phyloP scores from a whole-genome alignment of 2,113 vertebrate species.

The Bungarus multicinctus region DNA sequence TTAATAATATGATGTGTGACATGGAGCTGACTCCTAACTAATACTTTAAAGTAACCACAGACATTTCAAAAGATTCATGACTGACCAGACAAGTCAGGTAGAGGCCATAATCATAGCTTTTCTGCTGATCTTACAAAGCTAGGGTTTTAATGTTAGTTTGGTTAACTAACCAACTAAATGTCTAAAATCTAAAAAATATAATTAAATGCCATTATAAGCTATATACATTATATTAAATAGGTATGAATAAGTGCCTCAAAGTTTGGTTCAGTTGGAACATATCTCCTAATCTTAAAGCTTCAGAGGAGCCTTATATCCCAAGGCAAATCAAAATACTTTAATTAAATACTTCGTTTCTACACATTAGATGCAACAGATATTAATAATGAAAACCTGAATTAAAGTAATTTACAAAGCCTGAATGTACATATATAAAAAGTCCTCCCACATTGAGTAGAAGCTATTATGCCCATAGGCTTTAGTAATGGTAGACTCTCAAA shows the following conservation, averaged over 20 bases:
- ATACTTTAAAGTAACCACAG: background rate
- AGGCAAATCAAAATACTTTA: slow-evolving; percentile 8
- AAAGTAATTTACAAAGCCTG: background rate
- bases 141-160: background rate
- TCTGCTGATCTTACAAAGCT: background rate
- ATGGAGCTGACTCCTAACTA: background rate
- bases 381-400: background rate
- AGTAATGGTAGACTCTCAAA: background rate
- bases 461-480: background rate
- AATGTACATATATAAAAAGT: background rate
- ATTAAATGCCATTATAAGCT: slow-evolving; percentile 22
- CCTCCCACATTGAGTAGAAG: background rate
- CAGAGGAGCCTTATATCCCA: background rate
- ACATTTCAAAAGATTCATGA: background rate
- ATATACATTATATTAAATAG: slow-evolving; percentile 25
- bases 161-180: slow-evolving; percentile 13
- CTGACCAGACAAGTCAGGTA: background rate
- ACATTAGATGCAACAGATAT: background rate
- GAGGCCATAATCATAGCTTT: background rate
- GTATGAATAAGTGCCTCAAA: slow-evolving; percentile 13
- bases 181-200: slow-evolving; percentile 11
- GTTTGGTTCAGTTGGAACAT: slow-evolving; percentile 15
- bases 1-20: background rate
- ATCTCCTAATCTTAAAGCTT: slow-evolving; percentile 23
- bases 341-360: slow-evolving; percentile 12